These are phyloP conservation scores for Eledone cirrhosa DNA, from an alignment of 2,888 invertebrate species.

Conservation along the genomic window DNA sequence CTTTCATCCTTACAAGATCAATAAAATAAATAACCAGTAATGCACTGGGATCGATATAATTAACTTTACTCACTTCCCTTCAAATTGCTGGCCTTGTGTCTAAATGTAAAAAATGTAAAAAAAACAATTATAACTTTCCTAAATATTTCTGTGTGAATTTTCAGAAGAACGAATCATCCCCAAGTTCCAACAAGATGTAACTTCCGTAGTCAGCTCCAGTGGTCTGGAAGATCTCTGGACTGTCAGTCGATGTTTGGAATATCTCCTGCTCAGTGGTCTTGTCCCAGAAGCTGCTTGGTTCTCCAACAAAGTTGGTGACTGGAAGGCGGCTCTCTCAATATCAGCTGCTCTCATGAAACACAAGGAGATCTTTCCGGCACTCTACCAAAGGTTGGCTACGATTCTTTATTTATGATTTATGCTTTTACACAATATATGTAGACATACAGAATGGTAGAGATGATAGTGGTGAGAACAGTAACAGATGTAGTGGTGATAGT, in stretches of 20 bases:
- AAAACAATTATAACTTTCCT: too few species aligned
- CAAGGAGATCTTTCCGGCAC: slow-evolving; percentile 44
- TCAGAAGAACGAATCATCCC: slow-evolving; percentile 57
- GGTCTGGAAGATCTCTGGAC: slow-evolving; percentile 59
- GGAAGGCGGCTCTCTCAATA: slow-evolving; percentile 62
- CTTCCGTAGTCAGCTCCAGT: slow-evolving; percentile 48
- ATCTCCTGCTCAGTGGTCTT: slow-evolving; percentile 61
- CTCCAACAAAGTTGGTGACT: slow-evolving; percentile 63
- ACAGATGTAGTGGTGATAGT: too few species aligned
- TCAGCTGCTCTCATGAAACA: slow-evolving; percentile 54
- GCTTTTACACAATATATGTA: too few species aligned
- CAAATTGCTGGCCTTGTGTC: too few species aligned
- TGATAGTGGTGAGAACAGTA: too few species aligned
- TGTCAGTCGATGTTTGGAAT: slow-evolving; percentile 59
- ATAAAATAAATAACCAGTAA: too few species aligned
- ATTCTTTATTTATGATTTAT: too few species aligned
- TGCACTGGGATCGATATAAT: too few species aligned
- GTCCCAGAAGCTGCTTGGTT: slow-evolving; percentile 64
- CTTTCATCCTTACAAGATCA: too few species aligned
- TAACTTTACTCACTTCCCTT: too few species aligned
- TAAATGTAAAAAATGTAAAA: too few species aligned
- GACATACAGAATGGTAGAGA: too few species aligned
- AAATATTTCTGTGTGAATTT: slow-evolving; percentile 16
- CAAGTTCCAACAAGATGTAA: slow-evolving; percentile 56
- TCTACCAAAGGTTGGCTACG: slow-evolving; percentile 48